Evolutionary conservation across 2,888 invertebrate species (phyloP).

Genomic region (Brachyptera risi): DNA sequence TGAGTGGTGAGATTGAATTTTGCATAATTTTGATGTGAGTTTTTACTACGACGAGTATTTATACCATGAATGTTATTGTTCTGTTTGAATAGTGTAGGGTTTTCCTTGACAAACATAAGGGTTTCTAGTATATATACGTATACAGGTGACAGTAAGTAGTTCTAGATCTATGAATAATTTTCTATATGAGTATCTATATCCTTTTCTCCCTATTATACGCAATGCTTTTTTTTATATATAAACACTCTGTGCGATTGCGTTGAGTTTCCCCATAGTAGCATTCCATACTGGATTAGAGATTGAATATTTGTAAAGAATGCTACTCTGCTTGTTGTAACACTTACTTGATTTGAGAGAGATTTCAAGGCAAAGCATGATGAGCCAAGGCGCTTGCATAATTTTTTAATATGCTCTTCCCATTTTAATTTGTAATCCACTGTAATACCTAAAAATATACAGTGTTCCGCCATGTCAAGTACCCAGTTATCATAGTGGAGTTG

Average conservation of each 20-base stretch:
- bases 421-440: background rate
- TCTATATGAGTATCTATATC: background rate
- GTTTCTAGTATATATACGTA: background rate
- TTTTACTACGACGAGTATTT: background rate
- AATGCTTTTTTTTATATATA: too few relatives aligned
- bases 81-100: background rate
- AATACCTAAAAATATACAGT: background rate
- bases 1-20: too few relatives aligned
- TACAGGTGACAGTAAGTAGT: background rate
- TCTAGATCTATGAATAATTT: too few relatives aligned
- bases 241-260: background rate
- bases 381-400: background rate
- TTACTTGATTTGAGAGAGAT: background rate
- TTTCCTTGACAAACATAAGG: background rate
- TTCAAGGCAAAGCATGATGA: background rate
- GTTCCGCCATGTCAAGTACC: background rate
- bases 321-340: background rate
- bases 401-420: background rate
- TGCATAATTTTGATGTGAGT: background rate
- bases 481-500: background rate
- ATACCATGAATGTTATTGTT: too few relatives aligned
- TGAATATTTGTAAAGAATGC: constrained; percentile 1
- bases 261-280: background rate
- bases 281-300: background rate
- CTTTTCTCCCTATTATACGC: constrained; percentile 1